Percentiles rank a stretch among this genome's conserved stretches.
These are phyloP conservation scores for Tragulus kanchil DNA, from an alignment of 2,113 vertebrate species.

Conservation along the genomic window DNA sequence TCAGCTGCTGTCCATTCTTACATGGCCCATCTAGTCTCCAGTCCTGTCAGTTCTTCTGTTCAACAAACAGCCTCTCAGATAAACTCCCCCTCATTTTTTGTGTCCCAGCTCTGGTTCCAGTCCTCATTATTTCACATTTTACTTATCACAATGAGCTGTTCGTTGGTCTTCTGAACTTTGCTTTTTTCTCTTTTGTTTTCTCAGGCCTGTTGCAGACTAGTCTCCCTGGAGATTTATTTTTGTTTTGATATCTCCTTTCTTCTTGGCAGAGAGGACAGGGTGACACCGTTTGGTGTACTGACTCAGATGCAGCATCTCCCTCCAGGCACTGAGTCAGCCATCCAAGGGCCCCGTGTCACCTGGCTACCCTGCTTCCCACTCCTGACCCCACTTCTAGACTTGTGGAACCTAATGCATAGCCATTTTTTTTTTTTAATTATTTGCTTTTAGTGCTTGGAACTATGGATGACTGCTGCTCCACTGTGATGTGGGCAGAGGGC, in stretches of 20 bases:
- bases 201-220: not conserved
- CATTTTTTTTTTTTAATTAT: constrained; percentile 40
- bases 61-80: not conserved
- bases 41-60: not conserved
- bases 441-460: too few species aligned
- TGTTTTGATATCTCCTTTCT: not conserved
- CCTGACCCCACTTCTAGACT: not conserved
- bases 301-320: not conserved
- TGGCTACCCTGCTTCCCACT: not conserved
- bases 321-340: not conserved
- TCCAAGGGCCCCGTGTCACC: not conserved
- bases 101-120: not conserved
- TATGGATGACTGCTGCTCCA: too few species aligned
- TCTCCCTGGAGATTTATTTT: constrained; percentile 9
- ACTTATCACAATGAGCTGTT: not conserved
- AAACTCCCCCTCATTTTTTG: not conserved
- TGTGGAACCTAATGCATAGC: not conserved
- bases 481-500: not conserved
- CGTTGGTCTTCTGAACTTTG: not conserved
- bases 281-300: not conserved
- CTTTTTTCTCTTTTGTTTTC: not conserved
- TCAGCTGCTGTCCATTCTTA: not conserved
- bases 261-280: not conserved
- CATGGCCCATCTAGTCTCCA: not conserved
- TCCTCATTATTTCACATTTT: not conserved